These are phyloP conservation scores for Meleagris gallopavo DNA, from an alignment of 2,113 vertebrate species.

Conservation along the genomic window DNA sequence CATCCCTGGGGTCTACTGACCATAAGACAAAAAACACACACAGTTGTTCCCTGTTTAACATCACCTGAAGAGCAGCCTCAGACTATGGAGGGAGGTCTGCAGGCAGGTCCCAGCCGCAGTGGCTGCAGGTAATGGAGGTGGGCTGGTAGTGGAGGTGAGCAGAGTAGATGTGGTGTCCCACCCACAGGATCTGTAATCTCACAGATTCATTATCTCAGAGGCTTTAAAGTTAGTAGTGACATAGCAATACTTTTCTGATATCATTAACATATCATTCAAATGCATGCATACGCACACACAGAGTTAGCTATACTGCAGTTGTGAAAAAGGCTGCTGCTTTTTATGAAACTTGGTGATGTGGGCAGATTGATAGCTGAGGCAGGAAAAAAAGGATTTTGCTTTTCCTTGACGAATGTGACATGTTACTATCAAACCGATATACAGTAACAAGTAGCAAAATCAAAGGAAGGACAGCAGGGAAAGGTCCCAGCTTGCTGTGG, in stretches of 20 bases:
- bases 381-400: neutral
- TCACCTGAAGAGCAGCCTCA: neutral
- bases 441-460: neutral
- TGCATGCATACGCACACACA: neutral
- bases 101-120: neutral
- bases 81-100: neutral
- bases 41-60: neutral
- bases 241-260: neutral
- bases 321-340: neutral
- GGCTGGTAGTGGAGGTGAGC: neutral
- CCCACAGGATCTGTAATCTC: neutral
- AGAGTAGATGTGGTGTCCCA: neutral
- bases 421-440: neutral
- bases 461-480: neutral
- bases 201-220: neutral
- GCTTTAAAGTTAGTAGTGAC: neutral
- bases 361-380: neutral
- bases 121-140: neutral
- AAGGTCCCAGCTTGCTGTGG: neutral
- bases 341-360: neutral
- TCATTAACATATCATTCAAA: neutral
- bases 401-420: neutral
- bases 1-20: neutral
- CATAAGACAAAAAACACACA: neutral
- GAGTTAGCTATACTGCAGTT: neutral